Evolutionary conservation across 2,797 vertebrate genomes (phyloP).

Genomic region (Pachyuromys duprasi): DNA sequence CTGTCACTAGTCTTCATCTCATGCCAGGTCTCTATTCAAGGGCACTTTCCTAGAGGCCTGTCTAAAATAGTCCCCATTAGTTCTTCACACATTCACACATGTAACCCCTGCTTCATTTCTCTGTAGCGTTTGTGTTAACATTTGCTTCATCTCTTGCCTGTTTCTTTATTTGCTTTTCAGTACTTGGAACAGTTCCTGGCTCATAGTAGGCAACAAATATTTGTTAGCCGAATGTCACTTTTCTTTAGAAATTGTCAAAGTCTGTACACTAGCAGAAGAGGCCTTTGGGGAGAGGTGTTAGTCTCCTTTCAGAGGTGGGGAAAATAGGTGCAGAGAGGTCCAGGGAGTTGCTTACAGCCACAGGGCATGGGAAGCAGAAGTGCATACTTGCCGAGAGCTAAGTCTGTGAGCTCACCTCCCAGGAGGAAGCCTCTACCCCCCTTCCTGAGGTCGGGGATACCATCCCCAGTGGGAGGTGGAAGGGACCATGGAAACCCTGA

Average conservation of each 20-base stretch:
- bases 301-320: neutral
- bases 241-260: conserved; percentile 43
- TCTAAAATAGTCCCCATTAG: conserved; percentile 16
- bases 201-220: neutral
- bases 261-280: neutral
- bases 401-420: neutral
- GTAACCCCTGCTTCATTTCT: neutral
- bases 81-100: accelerated
- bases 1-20: neutral
- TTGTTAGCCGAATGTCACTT: conserved; percentile 23
- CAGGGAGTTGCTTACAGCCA: neutral
- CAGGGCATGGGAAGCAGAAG: neutral
- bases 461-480: neutral
- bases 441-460: neutral
- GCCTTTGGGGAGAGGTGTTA: neutral
- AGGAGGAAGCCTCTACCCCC: neutral
- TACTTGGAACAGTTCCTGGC: conserved; percentile 19
- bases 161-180: neutral
- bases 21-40: conserved; percentile 43
- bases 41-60: neutral
- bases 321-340: neutral
- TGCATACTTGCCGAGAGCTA: neutral
- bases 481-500: neutral
- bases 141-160: conserved; percentile 29
- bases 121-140: neutral